Percentiles rank a stretch among this genome's conserved stretches.
These are phyloP conservation scores for Micropoecilia bifurca DNA, from an alignment of 2,797 vertebrate genomes.

Conservation along the genomic window DNA sequence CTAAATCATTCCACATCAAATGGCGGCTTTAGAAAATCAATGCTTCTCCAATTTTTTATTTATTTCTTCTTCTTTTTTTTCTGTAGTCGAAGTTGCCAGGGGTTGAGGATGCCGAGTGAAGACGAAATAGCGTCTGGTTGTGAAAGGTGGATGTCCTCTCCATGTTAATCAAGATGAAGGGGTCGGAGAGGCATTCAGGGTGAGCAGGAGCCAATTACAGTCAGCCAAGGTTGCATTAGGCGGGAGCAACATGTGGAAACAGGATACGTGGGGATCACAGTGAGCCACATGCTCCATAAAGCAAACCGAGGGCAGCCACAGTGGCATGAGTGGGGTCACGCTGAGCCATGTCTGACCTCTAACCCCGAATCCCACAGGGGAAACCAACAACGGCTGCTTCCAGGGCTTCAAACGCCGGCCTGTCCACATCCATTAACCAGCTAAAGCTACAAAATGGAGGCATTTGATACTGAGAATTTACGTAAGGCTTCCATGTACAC, in stretches of 20 bases:
- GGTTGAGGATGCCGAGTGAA: slow-evolving; percentile 37
- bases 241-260: slow-evolving; percentile 22
- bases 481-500: not conserved
- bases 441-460: slow-evolving; percentile 18
- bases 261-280: slow-evolving; percentile 35
- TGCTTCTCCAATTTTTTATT: slow-evolving; percentile 33
- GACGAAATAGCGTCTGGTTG: slow-evolving; percentile 25
- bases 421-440: slow-evolving; percentile 24
- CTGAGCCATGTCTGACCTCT: slow-evolving; percentile 51
- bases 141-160: slow-evolving; percentile 47
- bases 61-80: slow-evolving; percentile 1
- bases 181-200: slow-evolving; percentile 22
- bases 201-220: slow-evolving; percentile 39
- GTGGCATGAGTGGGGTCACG: slow-evolving; percentile 33
- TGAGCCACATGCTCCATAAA: slow-evolving; percentile 44
- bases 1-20: slow-evolving; percentile 72
- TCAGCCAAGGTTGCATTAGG: slow-evolving; percentile 25
- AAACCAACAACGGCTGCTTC: slow-evolving; percentile 26
- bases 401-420: slow-evolving; percentile 28
- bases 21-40: slow-evolving; percentile 70
- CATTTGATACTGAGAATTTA: slow-evolving; percentile 3
- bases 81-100: slow-evolving; percentile 31
- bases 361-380: slow-evolving; percentile 26
- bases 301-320: slow-evolving; percentile 30
- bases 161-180: slow-evolving; percentile 65